Percentiles rank a stretch among this genome's conserved stretches.
phyloP scores from a whole-genome alignment of 2,113 vertebrate species.

The Numenius arquata region DNA sequence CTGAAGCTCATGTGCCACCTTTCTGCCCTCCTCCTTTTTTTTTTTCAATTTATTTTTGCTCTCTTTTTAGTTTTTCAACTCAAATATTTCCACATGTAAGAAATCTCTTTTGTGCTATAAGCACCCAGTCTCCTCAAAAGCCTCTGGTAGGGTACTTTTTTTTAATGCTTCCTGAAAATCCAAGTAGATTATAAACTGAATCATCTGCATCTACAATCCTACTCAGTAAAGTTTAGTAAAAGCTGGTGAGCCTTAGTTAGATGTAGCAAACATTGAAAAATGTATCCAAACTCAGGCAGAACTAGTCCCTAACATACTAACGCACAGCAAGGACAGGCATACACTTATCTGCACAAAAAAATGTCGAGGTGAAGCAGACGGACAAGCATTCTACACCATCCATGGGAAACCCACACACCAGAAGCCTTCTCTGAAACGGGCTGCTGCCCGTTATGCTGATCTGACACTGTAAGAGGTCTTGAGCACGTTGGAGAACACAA shows the following conservation, averaged over 20 bases:
- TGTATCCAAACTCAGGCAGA: background rate
- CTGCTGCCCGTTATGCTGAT: background rate
- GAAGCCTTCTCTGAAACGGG: background rate
- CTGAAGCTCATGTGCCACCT: background rate
- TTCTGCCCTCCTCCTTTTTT: background rate
- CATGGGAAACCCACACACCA: background rate
- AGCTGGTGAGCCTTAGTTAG: background rate
- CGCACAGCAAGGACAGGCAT: background rate
- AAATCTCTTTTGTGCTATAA: background rate
- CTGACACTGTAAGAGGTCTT: background rate
- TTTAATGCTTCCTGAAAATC: background rate
- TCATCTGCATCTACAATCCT: background rate
- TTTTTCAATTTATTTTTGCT: background rate
- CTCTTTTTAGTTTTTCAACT: background rate
- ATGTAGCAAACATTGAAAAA: background rate
- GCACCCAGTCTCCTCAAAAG: background rate
- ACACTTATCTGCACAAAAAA: background rate
- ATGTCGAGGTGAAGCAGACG: rapidly evolving
- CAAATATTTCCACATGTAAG: background rate
- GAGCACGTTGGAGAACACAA: background rate
- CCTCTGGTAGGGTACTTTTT: background rate
- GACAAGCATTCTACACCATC: background rate
- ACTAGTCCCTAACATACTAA: background rate
- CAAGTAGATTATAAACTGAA: background rate
- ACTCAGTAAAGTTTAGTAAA: background rate